phyloP scores from a whole-genome alignment of 2,888 invertebrate species.

The Zhuqinia jingwanae region DNA sequence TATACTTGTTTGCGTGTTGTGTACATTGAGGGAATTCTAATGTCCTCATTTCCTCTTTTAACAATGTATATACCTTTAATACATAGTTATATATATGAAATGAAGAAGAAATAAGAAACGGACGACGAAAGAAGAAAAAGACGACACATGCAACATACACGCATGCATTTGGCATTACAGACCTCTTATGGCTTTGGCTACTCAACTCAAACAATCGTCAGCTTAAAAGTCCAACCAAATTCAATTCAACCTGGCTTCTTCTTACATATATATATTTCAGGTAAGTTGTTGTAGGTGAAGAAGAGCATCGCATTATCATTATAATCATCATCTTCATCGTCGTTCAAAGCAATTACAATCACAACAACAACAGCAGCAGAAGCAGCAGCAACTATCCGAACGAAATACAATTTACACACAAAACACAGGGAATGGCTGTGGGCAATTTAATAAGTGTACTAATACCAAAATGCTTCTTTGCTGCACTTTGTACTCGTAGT shows the following conservation, averaged over 20 bases:
- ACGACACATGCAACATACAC: slow-evolving; percentile 31
- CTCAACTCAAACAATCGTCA: background rate
- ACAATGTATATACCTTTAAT: too few species aligned
- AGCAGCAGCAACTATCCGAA: background rate
- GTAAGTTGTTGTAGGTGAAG: background rate
- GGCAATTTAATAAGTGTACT: slow-evolving; percentile 38
- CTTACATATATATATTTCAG: slow-evolving; percentile 22
- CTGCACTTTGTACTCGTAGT: background rate
- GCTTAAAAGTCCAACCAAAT: background rate
- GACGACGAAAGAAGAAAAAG: slow-evolving; percentile 16
- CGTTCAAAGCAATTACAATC: slow-evolving; percentile 69
- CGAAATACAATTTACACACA: slow-evolving; percentile 37
- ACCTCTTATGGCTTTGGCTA: slow-evolving; percentile 7
- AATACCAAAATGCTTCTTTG: background rate
- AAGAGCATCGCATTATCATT: slow-evolving; percentile 30
- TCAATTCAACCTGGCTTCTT: slow-evolving; percentile 3
- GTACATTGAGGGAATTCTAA: slow-evolving; percentile 75
- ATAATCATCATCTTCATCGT: slow-evolving; percentile 5
- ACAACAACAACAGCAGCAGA: slow-evolving; percentile 18
- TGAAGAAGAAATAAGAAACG: slow-evolving; percentile 29
- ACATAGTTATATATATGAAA: background rate
- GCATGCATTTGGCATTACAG: slow-evolving; percentile 10
- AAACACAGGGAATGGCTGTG: slow-evolving; percentile 32
- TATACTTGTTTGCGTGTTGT: slow-evolving; percentile 16
- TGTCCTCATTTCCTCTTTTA: slow-evolving; percentile 77